Conservation (phyloP, 2,113 vertebrate genomes). For the Nettapus auritus region DNA sequence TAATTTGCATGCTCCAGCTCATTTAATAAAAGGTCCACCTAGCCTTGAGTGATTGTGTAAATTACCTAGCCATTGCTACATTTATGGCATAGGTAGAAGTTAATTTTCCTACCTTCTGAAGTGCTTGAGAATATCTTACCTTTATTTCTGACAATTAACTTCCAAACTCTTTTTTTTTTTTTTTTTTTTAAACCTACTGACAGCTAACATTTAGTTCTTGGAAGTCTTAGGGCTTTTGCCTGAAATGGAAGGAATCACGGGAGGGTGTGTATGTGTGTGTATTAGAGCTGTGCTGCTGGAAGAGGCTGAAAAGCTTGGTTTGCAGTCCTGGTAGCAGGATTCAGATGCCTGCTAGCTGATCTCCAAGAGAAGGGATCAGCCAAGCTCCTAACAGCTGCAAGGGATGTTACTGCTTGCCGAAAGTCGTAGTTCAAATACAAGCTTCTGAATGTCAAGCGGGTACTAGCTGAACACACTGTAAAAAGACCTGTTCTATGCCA, state of each 20-base stretch:
- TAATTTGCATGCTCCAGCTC: not conserved
- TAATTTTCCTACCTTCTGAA: conserved; percentile 1
- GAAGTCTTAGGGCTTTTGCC: not conserved
- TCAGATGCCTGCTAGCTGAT: not conserved
- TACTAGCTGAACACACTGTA: not conserved
- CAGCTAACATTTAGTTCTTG: not conserved
- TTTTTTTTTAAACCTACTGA: not conserved
- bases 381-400: not conserved
- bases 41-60: not conserved
- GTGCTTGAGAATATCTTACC: not conserved
- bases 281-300: not conserved
- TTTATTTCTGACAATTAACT: not conserved
- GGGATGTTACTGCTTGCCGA: not conserved
- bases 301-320: not conserved
- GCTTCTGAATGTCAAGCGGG: not conserved
- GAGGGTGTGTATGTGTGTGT: too few species aligned
- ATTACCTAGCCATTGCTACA: not conserved
- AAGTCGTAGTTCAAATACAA: not conserved
- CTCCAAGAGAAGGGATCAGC: not conserved
- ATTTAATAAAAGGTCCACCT: not conserved
- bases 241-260: not conserved
- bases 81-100: not conserved
- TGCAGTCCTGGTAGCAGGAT: not conserved
- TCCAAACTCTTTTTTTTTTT: not conserved
- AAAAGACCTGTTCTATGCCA: conserved; percentile 11